phyloP scores from a whole-genome alignment of 2,888 invertebrate species.

The Syrista parreyssii region DNA sequence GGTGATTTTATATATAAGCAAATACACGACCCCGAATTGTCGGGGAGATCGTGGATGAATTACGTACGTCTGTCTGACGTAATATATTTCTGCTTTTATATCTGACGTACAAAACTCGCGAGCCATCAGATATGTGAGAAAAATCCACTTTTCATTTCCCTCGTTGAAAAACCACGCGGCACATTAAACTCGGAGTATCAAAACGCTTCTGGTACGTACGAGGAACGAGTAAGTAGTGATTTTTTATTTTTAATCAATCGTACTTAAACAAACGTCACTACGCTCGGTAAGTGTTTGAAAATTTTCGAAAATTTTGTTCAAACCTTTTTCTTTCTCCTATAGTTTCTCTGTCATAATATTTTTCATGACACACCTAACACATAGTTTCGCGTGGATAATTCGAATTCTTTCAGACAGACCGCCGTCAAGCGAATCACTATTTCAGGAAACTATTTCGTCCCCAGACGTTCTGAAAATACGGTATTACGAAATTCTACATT shows the following conservation, averaged over 20 bases:
- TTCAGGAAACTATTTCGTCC: background rate
- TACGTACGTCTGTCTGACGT: background rate
- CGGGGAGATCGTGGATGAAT: background rate
- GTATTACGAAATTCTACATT: background rate
- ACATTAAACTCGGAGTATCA: background rate
- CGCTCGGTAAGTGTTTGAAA: background rate
- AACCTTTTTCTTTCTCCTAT: background rate
- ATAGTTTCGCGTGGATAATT: background rate
- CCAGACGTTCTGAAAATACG: background rate
- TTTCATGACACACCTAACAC: background rate
- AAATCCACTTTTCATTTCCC: background rate
- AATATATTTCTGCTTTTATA: background rate
- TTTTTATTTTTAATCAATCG: background rate
- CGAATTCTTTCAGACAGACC: background rate
- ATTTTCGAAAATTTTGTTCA: background rate
- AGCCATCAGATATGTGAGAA: background rate
- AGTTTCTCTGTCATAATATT: background rate
- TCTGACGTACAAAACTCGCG: background rate
- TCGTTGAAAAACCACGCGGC: background rate
- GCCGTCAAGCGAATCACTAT: background rate
- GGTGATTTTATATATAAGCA: background rate
- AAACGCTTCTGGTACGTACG: background rate
- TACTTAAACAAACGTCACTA: background rate
- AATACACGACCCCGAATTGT: background rate
- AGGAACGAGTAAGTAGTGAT: background rate